Evolutionary conservation across 2,797 vertebrate genomes (phyloP).

Genomic region (Scyliorhinus canicula): DNA sequence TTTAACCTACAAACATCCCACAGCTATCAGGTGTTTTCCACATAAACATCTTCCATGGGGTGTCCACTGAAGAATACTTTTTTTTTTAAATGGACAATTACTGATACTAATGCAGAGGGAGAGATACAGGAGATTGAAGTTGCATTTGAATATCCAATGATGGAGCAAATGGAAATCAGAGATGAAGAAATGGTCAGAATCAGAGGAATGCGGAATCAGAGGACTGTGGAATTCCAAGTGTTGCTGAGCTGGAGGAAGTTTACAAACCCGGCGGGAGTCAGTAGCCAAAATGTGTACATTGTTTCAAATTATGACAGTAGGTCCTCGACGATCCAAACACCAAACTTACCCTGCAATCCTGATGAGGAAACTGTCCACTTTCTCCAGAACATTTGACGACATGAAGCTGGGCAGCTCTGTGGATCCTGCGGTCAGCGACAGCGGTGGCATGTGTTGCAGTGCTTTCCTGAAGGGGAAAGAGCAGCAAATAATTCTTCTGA

Average conservation of each 20-base stretch:
- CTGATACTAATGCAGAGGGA: not conserved
- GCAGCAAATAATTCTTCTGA: not conserved
- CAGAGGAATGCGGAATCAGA: too few species aligned
- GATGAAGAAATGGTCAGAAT: too few species aligned
- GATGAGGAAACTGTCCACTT: constrained; percentile 91
- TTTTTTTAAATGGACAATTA: not conserved
- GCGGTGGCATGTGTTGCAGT: constrained; percentile 87
- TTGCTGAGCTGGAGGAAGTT: not conserved
- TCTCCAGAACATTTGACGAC: constrained; percentile 86
- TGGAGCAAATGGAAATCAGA: not conserved
- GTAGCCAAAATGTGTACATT: not conserved
- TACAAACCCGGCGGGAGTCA: not conserved
- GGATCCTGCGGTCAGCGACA: constrained; percentile 81
- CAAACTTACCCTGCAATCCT: constrained; percentile 83
- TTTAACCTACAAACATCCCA: not conserved
- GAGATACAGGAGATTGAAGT: not conserved
- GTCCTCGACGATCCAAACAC: not conserved
- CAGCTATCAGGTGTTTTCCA: too few species aligned
- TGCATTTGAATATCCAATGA: not conserved
- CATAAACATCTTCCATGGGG: not conserved
- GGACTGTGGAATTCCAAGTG: not conserved
- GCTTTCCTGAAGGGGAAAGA: constrained; percentile 73
- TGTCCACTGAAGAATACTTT: not conserved
- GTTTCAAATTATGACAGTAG: not conserved
- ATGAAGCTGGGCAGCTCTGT: constrained; percentile 89